phyloP scores from a whole-genome alignment of 2,797 vertebrate species.

The Chromis chromis region DNA sequence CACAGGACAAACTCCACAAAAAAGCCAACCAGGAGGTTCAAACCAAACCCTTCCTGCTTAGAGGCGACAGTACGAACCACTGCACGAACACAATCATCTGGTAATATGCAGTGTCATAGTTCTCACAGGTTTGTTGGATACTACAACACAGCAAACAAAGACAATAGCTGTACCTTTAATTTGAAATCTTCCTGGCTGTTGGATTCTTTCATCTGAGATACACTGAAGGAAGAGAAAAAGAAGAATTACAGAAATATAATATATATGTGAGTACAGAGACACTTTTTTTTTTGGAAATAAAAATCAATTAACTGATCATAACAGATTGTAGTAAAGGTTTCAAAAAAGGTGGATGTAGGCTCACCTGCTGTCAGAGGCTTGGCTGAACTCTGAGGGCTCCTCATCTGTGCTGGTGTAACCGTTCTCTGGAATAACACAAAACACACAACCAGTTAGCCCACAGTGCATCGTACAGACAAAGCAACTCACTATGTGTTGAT shows the following conservation, averaged over 20 bases:
- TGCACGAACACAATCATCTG: background rate
- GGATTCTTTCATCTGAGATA: conserved; percentile 93
- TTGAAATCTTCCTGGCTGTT: conserved; percentile 98
- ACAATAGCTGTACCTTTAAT: conserved; percentile 86
- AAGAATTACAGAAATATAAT: background rate
- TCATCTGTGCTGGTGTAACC: conserved; percentile 96
- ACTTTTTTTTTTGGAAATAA: no score
- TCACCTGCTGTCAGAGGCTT: conserved; percentile 94
- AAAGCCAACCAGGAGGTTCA: no score
- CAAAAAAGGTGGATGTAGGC: conserved; percentile 15
- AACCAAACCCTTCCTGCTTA: no score
- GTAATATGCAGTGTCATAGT: background rate
- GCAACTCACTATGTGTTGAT: background rate
- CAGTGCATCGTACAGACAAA: background rate
- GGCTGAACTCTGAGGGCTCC: conserved; percentile 94
- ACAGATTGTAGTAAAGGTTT: background rate
- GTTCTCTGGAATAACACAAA: conserved; percentile 86
- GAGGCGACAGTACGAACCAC: no score
- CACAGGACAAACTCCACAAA: no score
- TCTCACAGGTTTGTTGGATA: background rate
- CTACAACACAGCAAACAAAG: background rate
- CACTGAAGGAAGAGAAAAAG: conserved; percentile 76
- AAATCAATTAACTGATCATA: background rate
- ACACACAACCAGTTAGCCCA: background rate
- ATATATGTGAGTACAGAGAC: background rate